A percentile compares a stretch with the other conserved stretches of the same genome.
Evolutionary conservation across 2,888 invertebrate species (phyloP).

Genomic region (Brachypterus glaber): DNA sequence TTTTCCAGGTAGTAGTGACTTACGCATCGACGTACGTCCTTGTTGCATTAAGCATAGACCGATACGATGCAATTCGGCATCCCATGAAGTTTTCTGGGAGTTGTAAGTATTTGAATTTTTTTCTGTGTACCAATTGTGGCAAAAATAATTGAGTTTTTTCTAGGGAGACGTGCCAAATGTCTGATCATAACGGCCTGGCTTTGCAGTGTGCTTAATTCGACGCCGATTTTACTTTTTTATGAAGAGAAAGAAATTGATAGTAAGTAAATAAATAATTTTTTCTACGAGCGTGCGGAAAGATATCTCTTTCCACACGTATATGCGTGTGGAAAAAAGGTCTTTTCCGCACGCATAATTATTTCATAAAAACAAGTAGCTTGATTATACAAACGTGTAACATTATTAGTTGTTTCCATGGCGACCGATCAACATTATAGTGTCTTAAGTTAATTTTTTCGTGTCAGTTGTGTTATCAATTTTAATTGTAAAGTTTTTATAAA

Average conservation of each 20-base stretch:
- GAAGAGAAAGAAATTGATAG: constrained; percentile 68
- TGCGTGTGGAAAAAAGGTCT: no score
- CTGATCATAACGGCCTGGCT: constrained; percentile 75
- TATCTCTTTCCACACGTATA: no score
- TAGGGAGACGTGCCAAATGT: constrained; percentile 74
- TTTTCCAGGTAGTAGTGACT: constrained; percentile 78
- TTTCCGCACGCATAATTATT: no score
- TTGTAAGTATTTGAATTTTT: constrained; percentile 54
- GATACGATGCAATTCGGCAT: constrained; percentile 87
- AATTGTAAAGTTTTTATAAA: no score
- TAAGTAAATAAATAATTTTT: constrained; percentile 33
- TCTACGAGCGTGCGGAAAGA: no score
- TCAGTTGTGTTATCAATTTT: no score
- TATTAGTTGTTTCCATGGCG: no score
- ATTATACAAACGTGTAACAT: no score
- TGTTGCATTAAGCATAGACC: constrained; percentile 81
- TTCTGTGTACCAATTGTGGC: neutral
- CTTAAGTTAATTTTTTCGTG: no score
- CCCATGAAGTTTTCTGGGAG: constrained; percentile 91
- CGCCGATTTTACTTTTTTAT: constrained; percentile 69
- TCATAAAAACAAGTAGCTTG: no score
- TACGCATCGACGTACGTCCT: constrained; percentile 86
- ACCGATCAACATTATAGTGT: no score
- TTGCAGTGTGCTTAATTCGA: constrained; percentile 67
- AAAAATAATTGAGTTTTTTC: constrained; percentile 24